phyloP scores from a whole-genome alignment of 2,113 vertebrate species.

The Hypanus sabinus region DNA sequence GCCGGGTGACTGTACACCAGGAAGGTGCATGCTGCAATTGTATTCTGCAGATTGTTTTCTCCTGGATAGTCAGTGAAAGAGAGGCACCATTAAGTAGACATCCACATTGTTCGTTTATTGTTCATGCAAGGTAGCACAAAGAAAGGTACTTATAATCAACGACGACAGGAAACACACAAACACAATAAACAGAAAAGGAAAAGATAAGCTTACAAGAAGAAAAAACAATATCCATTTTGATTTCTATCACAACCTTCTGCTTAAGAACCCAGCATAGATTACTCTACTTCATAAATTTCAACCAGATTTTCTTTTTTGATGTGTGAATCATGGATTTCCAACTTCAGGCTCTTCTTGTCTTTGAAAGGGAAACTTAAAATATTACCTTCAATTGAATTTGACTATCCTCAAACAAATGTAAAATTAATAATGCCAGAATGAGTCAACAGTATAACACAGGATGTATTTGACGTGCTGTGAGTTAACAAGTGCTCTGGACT shows the following conservation, averaged over 20 bases:
- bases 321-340: background rate
- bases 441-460: background rate
- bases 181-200: background rate
- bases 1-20: background rate
- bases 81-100: background rate
- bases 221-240: background rate
- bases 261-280: background rate
- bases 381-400: conserved; percentile 2
- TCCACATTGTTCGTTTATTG: background rate
- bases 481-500: conserved; percentile 11
- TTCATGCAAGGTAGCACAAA: background rate
- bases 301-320: background rate
- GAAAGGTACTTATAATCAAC: background rate
- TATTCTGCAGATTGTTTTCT: background rate
- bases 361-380: background rate
- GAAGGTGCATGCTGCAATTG: background rate
- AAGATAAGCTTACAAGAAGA: background rate
- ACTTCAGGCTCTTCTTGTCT: background rate
- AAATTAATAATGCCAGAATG: background rate
- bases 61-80: background rate
- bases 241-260: background rate
- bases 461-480: background rate
- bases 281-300: background rate
- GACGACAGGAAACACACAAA: background rate
- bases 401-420: background rate